Conservation (phyloP, 2,797 vertebrate genomes). For the Acestrorhynchus altus region DNA sequence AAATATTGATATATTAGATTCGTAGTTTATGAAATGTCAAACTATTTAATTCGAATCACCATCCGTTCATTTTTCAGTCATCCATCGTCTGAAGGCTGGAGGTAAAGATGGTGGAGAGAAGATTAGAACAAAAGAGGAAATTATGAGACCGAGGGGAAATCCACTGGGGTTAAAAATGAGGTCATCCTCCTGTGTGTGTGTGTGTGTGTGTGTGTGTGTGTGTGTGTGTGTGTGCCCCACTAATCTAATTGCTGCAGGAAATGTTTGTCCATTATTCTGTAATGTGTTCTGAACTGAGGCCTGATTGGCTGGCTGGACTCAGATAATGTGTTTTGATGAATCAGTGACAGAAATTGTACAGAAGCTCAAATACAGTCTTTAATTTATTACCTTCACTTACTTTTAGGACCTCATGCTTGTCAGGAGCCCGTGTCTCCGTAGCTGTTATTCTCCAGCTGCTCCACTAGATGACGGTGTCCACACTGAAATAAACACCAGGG, state of each 20-base stretch:
- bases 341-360: no score
- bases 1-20: no score
- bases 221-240: background rate
- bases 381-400: no score
- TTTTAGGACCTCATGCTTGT: no score
- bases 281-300: background rate
- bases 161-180: constrained; percentile 24
- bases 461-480: constrained; percentile 14
- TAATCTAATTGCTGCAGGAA: constrained; percentile 15
- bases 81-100: background rate
- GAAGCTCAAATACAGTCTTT: no score
- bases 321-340: no score
- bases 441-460: background rate
- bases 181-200: constrained; percentile 1
- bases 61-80: no score
- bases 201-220: no score
- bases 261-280: background rate
- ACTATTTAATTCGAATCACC: no score
- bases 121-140: background rate
- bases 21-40: no score
- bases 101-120: background rate
- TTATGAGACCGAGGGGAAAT: background rate
- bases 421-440: background rate
- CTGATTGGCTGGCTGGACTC: no score
- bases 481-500: no score